Conservation (phyloP, 2,113 vertebrate species). For the Apodemus speciosus region DNA sequence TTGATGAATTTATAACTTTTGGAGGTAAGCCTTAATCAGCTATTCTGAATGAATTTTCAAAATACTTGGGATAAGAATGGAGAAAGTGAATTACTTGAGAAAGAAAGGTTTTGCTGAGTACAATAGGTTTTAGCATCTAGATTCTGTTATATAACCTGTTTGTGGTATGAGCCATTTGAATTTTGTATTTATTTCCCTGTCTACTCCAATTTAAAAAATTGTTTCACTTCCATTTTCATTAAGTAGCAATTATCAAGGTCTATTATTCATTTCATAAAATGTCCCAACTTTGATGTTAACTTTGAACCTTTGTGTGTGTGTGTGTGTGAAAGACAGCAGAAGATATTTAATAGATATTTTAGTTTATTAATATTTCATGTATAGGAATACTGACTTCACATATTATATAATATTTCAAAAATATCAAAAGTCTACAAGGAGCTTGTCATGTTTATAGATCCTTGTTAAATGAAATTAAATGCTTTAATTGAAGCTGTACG, state of each 20-base stretch:
- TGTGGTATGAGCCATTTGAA: not conserved
- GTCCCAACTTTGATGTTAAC: not conserved
- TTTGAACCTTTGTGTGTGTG: not conserved
- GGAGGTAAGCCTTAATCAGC: not conserved
- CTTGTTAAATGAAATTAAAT: not conserved
- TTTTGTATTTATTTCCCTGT: not conserved
- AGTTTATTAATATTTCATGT: not conserved
- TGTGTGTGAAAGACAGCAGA: not conserved
- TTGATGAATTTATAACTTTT: slow-evolving; percentile 28
- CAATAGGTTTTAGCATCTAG: not conserved
- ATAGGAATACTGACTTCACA: not conserved
- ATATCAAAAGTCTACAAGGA: not conserved
- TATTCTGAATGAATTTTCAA: slow-evolving; percentile 27
- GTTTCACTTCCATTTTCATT: not conserved
- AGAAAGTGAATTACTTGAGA: not conserved
- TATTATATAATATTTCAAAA: not conserved
- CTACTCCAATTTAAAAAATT: not conserved
- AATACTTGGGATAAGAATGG: not conserved
- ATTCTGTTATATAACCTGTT: slow-evolving; percentile 40
- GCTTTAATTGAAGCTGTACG: not conserved
- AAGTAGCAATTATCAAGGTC: not conserved
- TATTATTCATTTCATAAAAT: not conserved
- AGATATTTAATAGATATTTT: not conserved
- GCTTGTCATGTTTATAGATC: not conserved
- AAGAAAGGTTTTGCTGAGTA: not conserved